Base-by-base conservation (phyloP, 2,888 invertebrate genomes). In the Meghimatium bilineatum region DNA sequence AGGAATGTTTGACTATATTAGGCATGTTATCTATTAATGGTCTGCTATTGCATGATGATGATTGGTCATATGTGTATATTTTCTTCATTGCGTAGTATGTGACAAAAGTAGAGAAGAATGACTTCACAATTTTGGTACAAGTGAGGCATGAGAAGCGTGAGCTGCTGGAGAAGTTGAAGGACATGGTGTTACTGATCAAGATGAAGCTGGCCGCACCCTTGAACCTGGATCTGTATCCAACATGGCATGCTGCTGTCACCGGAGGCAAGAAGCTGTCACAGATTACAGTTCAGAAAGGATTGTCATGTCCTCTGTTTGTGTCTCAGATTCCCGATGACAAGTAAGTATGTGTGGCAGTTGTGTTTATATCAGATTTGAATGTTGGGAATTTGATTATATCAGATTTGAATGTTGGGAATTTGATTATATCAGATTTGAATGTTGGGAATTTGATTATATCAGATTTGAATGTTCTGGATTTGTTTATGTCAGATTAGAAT, bases 61-160 rank as follows among this genome's bases (percentile, higher is more conserved):
- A n/a, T n/a, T n/a, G n/a, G n/a, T n/a, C n/a, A n/a, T n/a, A n/a
- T n/a, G n/a, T n/a, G n/a, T 83, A 56, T 69, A 63, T 29, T 29
- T 66, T 52, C 81, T 56, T 87, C 87, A 87, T 88, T 93, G 94
- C 60, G 38, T 94, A 97, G 97, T 97, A 97, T 93, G 95, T 95
- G 1, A 95, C 96, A 84, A 99, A 98, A 94, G 94, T 99, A 88
- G 98, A 98, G 88, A 99, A 99, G 93, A 99, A 99, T 34, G 99
- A 99, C 88, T 99, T 98, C 94, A 95, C 95, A 0, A 94, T 99
- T 17, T 95, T 96, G 71, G 94, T 98, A 91, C 97, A 97, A 93
- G 95, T 99, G 23, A 96, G 99, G 0, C 98, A 99, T 93, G 98
- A 99, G 91, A 96, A 96, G 92, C 96, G 96, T 87, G 96, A 97